Conservation (phyloP, 2,888 invertebrate genomes). For the Cetonia aurata region DNA sequence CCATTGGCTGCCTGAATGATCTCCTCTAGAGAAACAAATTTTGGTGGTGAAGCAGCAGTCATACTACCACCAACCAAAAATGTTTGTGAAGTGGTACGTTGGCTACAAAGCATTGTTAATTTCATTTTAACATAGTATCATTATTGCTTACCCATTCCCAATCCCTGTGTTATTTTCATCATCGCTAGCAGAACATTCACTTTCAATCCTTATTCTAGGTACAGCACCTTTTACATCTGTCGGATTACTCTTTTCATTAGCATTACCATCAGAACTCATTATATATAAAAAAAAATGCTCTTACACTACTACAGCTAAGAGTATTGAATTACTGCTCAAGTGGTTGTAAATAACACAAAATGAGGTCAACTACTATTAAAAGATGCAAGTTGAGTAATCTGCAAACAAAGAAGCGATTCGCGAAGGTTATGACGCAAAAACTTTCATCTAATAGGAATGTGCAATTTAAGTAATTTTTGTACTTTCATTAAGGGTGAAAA, state of each 20-base stretch:
- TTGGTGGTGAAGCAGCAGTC: constrained; percentile 84
- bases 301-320: constrained; percentile 29
- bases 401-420: constrained; percentile 44
- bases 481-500: constrained; percentile 9
- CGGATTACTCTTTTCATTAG: constrained; percentile 52
- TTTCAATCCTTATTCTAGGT: constrained; percentile 61
- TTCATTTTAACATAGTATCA: background rate
- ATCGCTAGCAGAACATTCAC: constrained; percentile 64
- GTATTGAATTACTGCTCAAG: constrained; percentile 4
- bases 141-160: constrained; percentile 54
- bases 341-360: constrained; percentile 51
- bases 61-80: constrained; percentile 72
- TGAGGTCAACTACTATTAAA: constrained; percentile 55
- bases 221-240: constrained; percentile 53
- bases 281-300: constrained; percentile 10
- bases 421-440: constrained; percentile 42
- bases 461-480: background rate
- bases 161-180: constrained; percentile 58
- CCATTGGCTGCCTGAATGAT: constrained; percentile 90
- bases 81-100: constrained; percentile 55
- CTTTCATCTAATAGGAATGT: background rate
- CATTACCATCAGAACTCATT: constrained; percentile 50
- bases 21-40: constrained; percentile 86
- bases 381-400: constrained; percentile 51
- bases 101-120: constrained; percentile 46